A percentile compares a stretch with the other conserved stretches of the same genome.
Evolutionary conservation across 2,888 invertebrate species (phyloP).

Genomic region (Scotopteryx bipunctaria): DNA sequence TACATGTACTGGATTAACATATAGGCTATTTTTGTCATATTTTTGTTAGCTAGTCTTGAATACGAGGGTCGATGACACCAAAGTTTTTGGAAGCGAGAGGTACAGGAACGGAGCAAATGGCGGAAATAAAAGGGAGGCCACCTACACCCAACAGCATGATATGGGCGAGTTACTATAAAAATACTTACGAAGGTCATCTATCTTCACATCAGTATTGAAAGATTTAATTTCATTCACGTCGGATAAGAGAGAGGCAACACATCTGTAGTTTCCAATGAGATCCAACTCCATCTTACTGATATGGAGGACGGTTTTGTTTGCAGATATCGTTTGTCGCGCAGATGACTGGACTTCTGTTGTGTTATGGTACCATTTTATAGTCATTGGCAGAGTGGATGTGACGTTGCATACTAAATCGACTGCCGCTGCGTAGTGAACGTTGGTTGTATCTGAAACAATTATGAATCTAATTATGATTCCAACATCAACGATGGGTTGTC

Average conservation of each 20-base stretch:
- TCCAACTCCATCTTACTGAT: conserved; percentile 12
- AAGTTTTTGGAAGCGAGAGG: too few relatives aligned
- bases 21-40: too few relatives aligned
- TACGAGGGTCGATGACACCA: too few relatives aligned
- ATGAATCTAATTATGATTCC: background rate
- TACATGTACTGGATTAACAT: too few relatives aligned
- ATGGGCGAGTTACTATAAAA: too few relatives aligned
- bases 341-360: conserved; percentile 5
- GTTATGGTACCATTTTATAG: conserved; percentile 14
- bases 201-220: conserved; percentile 13
- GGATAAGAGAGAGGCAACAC: conserved; percentile 17
- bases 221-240: conserved; percentile 15
- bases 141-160: too few relatives aligned
- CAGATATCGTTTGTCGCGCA: background rate
- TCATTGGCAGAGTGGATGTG: conserved; percentile 11
- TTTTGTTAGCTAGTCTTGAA: too few relatives aligned
- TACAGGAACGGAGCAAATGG: too few relatives aligned
- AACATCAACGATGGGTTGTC: too few relatives aligned
- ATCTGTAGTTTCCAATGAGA: conserved; percentile 23
- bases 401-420: conserved; percentile 7
- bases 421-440: conserved; percentile 11
- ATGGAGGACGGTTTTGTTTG: conserved; percentile 11
- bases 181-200: conserved; percentile 25
- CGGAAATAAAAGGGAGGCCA: too few relatives aligned
- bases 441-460: conserved; percentile 6